Percentiles rank a stretch among this genome's conserved stretches.
These are phyloP conservation scores for Melanotus villosus DNA, from an alignment of 2,888 invertebrate species.

Conservation along the genomic window DNA sequence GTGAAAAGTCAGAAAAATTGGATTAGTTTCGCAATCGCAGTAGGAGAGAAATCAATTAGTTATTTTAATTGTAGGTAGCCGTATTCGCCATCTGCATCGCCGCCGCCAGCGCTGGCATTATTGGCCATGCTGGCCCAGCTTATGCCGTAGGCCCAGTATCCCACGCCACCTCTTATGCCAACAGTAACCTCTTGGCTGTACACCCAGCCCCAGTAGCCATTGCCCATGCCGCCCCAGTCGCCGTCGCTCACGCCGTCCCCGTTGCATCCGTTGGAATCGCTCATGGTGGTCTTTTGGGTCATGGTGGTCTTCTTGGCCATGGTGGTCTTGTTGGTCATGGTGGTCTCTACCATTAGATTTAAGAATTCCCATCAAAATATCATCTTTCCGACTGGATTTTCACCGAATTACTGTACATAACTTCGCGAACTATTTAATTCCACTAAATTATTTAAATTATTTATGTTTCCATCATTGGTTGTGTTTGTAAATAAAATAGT, in stretches of 20 bases:
- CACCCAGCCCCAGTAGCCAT: slow-evolving; percentile 33
- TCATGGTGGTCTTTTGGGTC: slow-evolving; percentile 26
- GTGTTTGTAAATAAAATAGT: slow-evolving; percentile 30
- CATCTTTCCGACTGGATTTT: slow-evolving; percentile 11
- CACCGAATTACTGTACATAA: neutral
- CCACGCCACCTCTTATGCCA: slow-evolving; percentile 41
- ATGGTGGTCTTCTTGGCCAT: slow-evolving; percentile 27
- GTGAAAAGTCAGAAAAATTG: too few species aligned
- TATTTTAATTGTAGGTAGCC: slow-evolving; percentile 71
- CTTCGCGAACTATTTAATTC: slow-evolving; percentile 2
- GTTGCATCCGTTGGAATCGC: slow-evolving; percentile 21
- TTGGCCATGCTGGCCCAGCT: slow-evolving; percentile 59
- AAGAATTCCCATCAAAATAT: neutral
- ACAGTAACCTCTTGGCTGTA: slow-evolving; percentile 36
- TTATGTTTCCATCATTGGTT: slow-evolving; percentile 15
- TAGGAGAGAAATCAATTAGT: too few species aligned
- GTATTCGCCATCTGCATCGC: slow-evolving; percentile 69
- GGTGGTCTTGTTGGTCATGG: slow-evolving; percentile 29
- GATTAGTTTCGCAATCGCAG: too few species aligned
- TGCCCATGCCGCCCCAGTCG: slow-evolving; percentile 35
- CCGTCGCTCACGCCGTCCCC: slow-evolving; percentile 26
- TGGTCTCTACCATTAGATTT: slow-evolving; percentile 44
- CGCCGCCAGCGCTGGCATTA: slow-evolving; percentile 65
- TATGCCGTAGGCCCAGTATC: slow-evolving; percentile 65
- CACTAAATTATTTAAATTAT: slow-evolving; percentile 23